These are phyloP conservation scores for Meliscaeva auricollis DNA, from an alignment of 2,888 invertebrate species.

Conservation along the genomic window DNA sequence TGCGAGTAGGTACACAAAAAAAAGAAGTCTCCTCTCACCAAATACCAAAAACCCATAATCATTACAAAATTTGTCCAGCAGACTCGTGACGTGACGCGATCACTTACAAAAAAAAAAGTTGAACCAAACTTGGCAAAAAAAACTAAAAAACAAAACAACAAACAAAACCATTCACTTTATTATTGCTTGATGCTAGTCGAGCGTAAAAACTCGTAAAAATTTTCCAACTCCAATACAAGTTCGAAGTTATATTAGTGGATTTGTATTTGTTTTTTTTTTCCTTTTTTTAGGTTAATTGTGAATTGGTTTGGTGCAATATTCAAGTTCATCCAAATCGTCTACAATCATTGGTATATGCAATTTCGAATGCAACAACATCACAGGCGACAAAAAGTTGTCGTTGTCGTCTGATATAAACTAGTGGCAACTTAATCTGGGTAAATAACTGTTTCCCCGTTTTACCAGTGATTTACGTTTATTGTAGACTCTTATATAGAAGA, in stretches of 20 bases:
- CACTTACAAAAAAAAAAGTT: constrained; percentile 23
- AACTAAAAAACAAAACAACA: too few relatives aligned
- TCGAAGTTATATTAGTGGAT: constrained; percentile 8
- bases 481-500: constrained; percentile 11
- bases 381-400: constrained; percentile 41
- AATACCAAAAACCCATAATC: constrained; percentile 39
- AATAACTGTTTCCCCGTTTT: constrained; percentile 53
- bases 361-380: constrained; percentile 40
- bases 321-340: constrained; percentile 32
- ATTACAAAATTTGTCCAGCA: constrained; percentile 44
- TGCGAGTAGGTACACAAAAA: neutral
- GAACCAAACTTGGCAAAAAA: neutral
- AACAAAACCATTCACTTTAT: constrained; percentile 40
- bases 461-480: constrained; percentile 53
- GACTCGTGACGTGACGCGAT: constrained; percentile 33
- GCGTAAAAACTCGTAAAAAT: constrained; percentile 33
- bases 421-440: constrained; percentile 33
- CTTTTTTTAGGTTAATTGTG: constrained; percentile 31
- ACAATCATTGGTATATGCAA: constrained; percentile 39
- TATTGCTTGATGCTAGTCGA: neutral
- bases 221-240: constrained; percentile 5
- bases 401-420: constrained; percentile 21
- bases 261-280: constrained; percentile 2
- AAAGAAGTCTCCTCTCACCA: constrained; percentile 44
- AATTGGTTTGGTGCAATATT: constrained; percentile 22